Base-by-base conservation (phyloP, 2,113 vertebrate genomes). In the Centrocercus urophasianus region DNA sequence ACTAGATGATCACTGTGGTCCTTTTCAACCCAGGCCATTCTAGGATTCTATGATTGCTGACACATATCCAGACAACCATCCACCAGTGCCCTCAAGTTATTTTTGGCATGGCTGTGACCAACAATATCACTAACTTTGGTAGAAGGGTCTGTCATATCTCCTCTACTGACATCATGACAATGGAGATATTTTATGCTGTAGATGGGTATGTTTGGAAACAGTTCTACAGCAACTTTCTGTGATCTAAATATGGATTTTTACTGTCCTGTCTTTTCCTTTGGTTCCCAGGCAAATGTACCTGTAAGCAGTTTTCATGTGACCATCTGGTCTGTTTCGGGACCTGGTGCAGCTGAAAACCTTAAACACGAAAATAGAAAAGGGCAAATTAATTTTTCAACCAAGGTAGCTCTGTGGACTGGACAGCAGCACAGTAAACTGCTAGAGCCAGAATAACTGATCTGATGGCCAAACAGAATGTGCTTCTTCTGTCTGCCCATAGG, bases 91-190 rank as follows among this genome's bases (percentile, higher is more conserved):
- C 8, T 27, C 27, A 9, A 52, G 52, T 54, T 27, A 27, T 28
- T 54, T 54, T 54, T 54, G 52, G 27, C 25, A 54, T 16, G 15
- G 27, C 52, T 54, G 15, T 54, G 52, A 54, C 27, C 52, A 25
- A 13, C 25, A 25, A 28, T 89, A 79, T 52, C 79, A 56, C n/a
- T 47, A 69, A 61, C 61, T 81, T 85, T 52, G 30, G 30, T 45
- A 83, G 75, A 66, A 80, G 48, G 7, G 9, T 57, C 66, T 82
- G 19, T 76, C 56, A 5, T 13, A 19, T 45, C 45, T 19, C 83
- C 56, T 64, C 61, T 66, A 72, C 22, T 0, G 0, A n/a, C 2
- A 10, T 16, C 20, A 3, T 0, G 3, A 38, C 13, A 18, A 32
- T 87, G 54, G 7, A 73, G 79, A 3, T 4, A 30, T 20, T 3